Evolutionary conservation across 2,113 vertebrate genomes (phyloP).

Genomic region (Podilymbus podiceps): DNA sequence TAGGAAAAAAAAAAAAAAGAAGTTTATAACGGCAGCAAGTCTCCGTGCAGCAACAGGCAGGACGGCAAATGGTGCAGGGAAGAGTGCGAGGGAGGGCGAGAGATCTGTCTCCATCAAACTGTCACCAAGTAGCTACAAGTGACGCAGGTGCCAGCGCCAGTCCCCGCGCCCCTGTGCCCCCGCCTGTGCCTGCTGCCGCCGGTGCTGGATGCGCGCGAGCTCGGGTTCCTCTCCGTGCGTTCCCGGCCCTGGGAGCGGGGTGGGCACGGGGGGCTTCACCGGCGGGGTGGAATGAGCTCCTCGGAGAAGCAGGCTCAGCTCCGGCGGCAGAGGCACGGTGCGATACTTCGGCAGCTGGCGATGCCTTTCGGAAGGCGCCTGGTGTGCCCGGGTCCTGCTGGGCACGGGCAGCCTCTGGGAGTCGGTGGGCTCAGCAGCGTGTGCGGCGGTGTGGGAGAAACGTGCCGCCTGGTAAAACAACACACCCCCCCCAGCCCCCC

Average conservation of each 20-base stretch:
- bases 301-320: background rate
- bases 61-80: background rate
- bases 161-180: background rate
- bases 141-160: background rate
- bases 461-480: background rate
- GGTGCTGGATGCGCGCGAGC: background rate
- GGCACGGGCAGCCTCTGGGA: background rate
- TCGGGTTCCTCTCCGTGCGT: rapidly evolving
- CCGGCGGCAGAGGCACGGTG: rapidly evolving
- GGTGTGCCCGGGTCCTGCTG: rapidly evolving
- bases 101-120: background rate
- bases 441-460: rapidly evolving
- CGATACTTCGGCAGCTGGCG: background rate
- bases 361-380: background rate
- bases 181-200: background rate
- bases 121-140: background rate
- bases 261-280: background rate
- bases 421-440: rapidly evolving
- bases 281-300: background rate
- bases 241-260: background rate
- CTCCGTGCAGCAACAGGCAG: background rate
- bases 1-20: background rate
- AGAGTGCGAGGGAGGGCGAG: background rate
- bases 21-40: background rate
- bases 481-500: too few relatives aligned